These are phyloP conservation scores for Rhopalosiphum nymphaeae DNA, from an alignment of 2,888 invertebrate genomes.

Conservation along the genomic window DNA sequence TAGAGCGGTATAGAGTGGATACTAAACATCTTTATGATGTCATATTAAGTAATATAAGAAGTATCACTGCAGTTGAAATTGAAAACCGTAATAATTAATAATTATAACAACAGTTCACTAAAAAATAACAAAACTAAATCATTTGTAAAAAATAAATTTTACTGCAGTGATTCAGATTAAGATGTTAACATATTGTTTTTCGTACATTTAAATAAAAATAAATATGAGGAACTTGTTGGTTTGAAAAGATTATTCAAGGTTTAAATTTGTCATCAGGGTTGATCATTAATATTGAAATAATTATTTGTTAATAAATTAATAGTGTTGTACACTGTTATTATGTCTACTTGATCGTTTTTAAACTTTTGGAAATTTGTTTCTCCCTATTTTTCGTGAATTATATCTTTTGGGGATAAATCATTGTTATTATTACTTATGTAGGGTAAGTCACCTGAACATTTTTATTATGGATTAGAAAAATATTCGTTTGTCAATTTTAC, in stretches of 20 bases:
- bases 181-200: neutral
- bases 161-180: neutral
- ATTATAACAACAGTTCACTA: neutral
- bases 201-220: neutral
- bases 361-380: neutral
- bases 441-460: neutral
- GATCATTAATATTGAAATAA: neutral
- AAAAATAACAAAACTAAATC: neutral
- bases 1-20: neutral
- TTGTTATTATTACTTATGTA: neutral
- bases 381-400: neutral
- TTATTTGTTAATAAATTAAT: neutral
- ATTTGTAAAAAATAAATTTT: neutral
- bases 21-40: neutral
- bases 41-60: neutral
- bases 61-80: neutral
- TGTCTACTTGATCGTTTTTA: neutral
- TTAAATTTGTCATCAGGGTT: neutral
- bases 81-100: neutral
- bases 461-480: neutral
- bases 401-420: neutral
- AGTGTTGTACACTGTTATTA: neutral
- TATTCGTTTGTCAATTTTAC: neutral
- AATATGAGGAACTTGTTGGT: neutral
- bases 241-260: neutral